Percentiles rank a stretch among this genome's conserved stretches.
phyloP scores from a whole-genome alignment of 2,888 invertebrate species.

The Colletes collaris region DNA sequence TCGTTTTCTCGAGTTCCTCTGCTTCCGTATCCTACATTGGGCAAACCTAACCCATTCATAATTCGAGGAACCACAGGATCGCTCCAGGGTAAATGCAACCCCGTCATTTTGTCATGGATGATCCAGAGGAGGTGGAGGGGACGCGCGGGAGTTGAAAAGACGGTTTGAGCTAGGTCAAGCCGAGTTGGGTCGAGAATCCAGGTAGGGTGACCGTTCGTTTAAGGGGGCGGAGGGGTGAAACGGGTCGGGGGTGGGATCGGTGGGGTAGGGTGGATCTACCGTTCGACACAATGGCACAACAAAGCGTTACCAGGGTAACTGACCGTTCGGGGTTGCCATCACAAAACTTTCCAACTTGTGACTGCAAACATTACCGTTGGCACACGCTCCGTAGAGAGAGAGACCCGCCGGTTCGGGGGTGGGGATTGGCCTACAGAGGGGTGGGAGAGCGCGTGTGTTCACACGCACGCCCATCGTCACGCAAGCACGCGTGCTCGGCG shows the following conservation, averaged over 20 bases:
- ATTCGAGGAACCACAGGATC: conserved; percentile 28
- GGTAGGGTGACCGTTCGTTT: conserved; percentile 26
- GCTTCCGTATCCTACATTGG: no score
- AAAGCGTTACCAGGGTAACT: conserved; percentile 81
- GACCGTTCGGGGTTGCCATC: conserved; percentile 79
- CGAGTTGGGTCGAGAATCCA: conserved; percentile 49
- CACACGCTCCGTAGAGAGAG: conserved; percentile 50
- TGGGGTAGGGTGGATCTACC: conserved; percentile 48
- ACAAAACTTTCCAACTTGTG: conserved; percentile 80
- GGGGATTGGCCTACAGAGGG: neutral
- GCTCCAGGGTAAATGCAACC: conserved; percentile 44
- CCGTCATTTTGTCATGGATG: conserved; percentile 11
- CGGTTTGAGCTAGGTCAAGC: conserved; percentile 70
- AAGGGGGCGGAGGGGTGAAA: neutral
- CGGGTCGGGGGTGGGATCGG: conserved; percentile 6
- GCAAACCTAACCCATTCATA: conserved; percentile 25
- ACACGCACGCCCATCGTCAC: conserved; percentile 44
- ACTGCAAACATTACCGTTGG: conserved; percentile 74
- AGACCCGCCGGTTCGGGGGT: neutral
- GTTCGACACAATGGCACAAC: conserved; percentile 77
- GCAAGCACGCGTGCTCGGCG: conserved; percentile 55
- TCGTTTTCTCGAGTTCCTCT: no score
- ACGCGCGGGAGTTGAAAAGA: neutral
- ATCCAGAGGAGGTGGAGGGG: neutral
- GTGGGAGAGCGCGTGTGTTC: conserved; percentile 12